Evolutionary conservation across 2,888 invertebrate species (phyloP), one percentile per base, ranked within the genome.

Genomic region (Empis livida): DNA sequence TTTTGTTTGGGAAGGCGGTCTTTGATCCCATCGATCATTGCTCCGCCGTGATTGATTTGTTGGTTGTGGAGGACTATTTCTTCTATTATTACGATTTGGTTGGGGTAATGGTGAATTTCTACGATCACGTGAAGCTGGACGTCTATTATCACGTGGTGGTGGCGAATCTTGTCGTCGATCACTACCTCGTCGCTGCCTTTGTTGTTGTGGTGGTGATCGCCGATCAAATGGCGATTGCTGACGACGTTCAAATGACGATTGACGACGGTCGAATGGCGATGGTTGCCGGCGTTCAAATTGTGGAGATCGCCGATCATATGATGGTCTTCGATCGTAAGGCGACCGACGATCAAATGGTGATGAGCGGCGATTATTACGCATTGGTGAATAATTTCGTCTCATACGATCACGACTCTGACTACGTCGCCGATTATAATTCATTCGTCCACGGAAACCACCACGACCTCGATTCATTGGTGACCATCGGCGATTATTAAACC

Each of bases 391-490:
- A 35, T n/a, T 35, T 4, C 35, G 35, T 35, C n/a, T 13, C n/a
- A 13, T 35, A 23, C 61, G 56, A 38, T 59, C 57, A 2, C 58
- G 51, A 43, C 60, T 60, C 42, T 61, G 62, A 51, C 65, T 63
- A 17, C 64, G 61, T 42, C 67, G 61, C 57, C 68, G 63, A 42
- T 59, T 41, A n/a, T 27, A 59, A 47, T 51, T 51, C 3, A 48
- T 51, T 10, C 30, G 47, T 14, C 48, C 45, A 5, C 47, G 53
- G 9, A 45, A 51, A 32, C 49, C 50, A 38, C 51, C 53, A 10
- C 47, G 49, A 11, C 23, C 41, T 10, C 23, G 23, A 14, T n/a
- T 20, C 8, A 10, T 8, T 14, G 41, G 41, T 11, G 41, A 41
- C 15, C 41, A 20, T 4, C 41, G 23, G 10, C 41, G 14, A 14